Evolutionary conservation across 1,140 invertebrate species (phyloP), one percentile per base, ranked within the genome.

Genomic region (Drosophila simulans): DNA sequence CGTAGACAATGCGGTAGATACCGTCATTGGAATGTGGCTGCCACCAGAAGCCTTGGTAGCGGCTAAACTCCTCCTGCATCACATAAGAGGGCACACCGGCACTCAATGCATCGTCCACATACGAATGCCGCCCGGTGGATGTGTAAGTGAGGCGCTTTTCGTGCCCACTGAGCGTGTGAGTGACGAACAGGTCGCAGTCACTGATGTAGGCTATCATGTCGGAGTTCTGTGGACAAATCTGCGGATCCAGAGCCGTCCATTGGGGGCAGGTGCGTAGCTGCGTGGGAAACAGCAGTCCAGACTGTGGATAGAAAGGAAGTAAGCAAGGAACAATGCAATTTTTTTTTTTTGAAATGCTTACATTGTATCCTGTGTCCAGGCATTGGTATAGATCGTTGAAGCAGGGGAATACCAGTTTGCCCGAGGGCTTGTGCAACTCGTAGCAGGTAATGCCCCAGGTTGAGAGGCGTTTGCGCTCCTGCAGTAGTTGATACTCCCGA

Each of bases 41-140:
- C 98, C 98, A 99, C 98, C 98, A 99, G 92, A 97, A 99, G 0
- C 98, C 98, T 72, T 96, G 97, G 92, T 98, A 99, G 34, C 98
- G 94, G 63, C 96, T 97, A 93, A 99, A 99, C 93, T 99, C 98
- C 93, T 99, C 98, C 93, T 99, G 98, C 92, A 98, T 98, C 0
- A 99, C 97, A 93, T 99, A 99, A 8, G 97, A 98, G 0, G 98
- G 98, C 31, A 98, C 95, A 1, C 98, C 98, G 3, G 98, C 97
- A 88, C 96, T 97, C 0, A 97, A 90, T 1, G 97, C 97, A 93
- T 98, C 97, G 77, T 97, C 96, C 1, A 94, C 93, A 70, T 98
- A 93, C 53, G 64, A 91, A 80, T 92, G 92, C 49, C 95, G 93
- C 78, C 96, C 97, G 93, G 95, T 96, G 77, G 96, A 96, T 0